Evolutionary conservation across 2,888 invertebrate genomes (phyloP).

Genomic region (Schrankia costaestrigalis): DNA sequence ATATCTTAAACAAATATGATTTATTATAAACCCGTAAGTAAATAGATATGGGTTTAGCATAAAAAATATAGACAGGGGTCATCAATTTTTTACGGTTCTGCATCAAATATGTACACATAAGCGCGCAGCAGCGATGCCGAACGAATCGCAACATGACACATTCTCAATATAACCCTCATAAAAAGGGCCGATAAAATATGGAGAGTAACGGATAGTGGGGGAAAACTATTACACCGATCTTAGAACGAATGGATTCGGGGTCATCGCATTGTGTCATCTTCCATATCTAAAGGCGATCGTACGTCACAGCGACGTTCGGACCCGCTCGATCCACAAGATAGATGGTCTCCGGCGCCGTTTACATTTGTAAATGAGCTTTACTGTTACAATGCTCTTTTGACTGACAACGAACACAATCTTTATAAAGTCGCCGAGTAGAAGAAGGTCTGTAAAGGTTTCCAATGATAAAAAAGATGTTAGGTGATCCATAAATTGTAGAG

Average conservation of each 20-base stretch:
- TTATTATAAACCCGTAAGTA: conserved; percentile 37
- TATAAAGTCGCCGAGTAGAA: too few relatives aligned
- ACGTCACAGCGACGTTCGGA: conserved; percentile 54
- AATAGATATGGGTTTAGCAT: conserved; percentile 51
- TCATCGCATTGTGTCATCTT: conserved; percentile 74
- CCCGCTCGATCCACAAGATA: conserved; percentile 49
- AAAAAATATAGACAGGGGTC: conserved; percentile 51
- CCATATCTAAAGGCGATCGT: conserved; percentile 63
- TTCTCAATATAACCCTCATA: conserved; percentile 66
- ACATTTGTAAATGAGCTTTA: conserved; percentile 63
- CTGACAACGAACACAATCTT: too few relatives aligned
- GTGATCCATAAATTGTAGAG: too few relatives aligned
- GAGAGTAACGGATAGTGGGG: conserved; percentile 56
- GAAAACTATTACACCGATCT: conserved; percentile 63
- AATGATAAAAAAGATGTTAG: too few relatives aligned
- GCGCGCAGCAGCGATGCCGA: conserved; percentile 39
- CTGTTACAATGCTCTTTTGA: too few relatives aligned
- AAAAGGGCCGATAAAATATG: conserved; percentile 67
- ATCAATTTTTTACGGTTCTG: conserved; percentile 64
- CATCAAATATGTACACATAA: conserved; percentile 66
- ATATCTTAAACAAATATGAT: conserved; percentile 21
- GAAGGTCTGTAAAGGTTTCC: too few relatives aligned
- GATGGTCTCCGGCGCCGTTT: conserved; percentile 44
- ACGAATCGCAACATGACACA: conserved; percentile 60
- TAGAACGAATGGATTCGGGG: conserved; percentile 64